Evolutionary conservation across 2,113 vertebrate species (phyloP).

Genomic region (Platanista minor): DNA sequence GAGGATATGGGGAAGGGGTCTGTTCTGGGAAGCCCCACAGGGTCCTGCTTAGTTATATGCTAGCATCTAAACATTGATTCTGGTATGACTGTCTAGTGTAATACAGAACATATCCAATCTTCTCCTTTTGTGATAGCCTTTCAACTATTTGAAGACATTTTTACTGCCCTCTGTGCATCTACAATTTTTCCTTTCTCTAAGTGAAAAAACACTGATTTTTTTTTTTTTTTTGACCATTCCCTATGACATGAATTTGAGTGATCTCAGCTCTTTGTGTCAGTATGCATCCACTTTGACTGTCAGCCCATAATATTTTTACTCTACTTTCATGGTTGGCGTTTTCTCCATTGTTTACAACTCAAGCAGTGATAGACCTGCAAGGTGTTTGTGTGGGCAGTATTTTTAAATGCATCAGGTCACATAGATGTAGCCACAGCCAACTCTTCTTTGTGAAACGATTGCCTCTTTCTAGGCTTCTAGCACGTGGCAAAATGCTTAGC

Average conservation of each 20-base stretch:
- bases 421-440: neutral
- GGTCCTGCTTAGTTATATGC: neutral
- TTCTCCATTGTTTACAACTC: slow-evolving; percentile 27
- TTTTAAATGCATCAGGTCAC: slow-evolving; percentile 7
- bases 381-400: neutral
- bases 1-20: neutral
- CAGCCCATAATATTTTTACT: neutral
- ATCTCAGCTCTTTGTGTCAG: neutral
- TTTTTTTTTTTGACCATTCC: neutral
- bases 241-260: neutral
- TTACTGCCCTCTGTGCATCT: neutral
- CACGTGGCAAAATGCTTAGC: slow-evolving; percentile 7
- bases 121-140: slow-evolving; percentile 20
- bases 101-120: neutral
- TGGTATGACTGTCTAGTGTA: neutral
- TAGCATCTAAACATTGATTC: neutral
- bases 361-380: neutral
- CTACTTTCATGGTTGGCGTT: neutral
- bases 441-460: neutral
- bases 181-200: neutral
- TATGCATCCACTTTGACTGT: neutral
- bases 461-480: neutral
- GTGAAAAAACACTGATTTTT: neutral
- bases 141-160: neutral
- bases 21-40: neutral